A percentile compares a stretch with the other conserved stretches of the same genome.
Conservation (phyloP, 2,797 vertebrate genomes). For the Acestrorhynchus altus region DNA sequence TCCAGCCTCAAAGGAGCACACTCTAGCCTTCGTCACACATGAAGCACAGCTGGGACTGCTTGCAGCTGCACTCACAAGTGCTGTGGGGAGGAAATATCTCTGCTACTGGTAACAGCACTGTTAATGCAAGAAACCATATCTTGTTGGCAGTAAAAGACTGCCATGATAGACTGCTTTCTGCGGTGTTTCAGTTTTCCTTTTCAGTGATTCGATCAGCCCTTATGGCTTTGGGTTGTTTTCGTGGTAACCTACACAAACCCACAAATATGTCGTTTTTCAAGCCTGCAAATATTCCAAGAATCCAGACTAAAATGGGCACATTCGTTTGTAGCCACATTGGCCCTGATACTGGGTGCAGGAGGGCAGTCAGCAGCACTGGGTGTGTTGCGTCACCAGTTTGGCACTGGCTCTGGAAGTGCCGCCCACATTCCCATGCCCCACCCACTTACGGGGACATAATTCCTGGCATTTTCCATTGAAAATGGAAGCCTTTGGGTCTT, state of each 20-base stretch:
- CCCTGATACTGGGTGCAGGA: conserved; percentile 24
- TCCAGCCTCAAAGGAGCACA: conserved; percentile 44
- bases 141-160: conserved; percentile 50
- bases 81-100: conserved; percentile 50
- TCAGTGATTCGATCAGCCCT: conserved; percentile 30
- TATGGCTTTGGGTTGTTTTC: conserved; percentile 26
- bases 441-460: background rate
- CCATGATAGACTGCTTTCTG: conserved; percentile 47
- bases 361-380: conserved; percentile 20
- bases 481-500: background rate
- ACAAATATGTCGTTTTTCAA: conserved; percentile 14
- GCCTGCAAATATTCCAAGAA: background rate
- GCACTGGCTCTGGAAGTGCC: conserved; percentile 3
- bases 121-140: conserved; percentile 51
- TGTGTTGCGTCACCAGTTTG: conserved; percentile 17
- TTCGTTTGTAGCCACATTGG: conserved; percentile 9
- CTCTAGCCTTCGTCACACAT: conserved; percentile 33
- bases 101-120: conserved; percentile 46
- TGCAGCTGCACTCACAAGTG: conserved; percentile 48
- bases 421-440: conserved; percentile 17
- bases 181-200: conserved; percentile 38
- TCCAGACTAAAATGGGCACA: background rate
- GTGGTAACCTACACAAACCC: conserved; percentile 11
- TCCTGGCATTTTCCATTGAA: conserved; percentile 9
- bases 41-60: conserved; percentile 54